A percentile compares a stretch with the other conserved stretches of the same genome.
phyloP scores from a whole-genome alignment of 2,888 invertebrate species.

The Hemaris fuciformis region DNA sequence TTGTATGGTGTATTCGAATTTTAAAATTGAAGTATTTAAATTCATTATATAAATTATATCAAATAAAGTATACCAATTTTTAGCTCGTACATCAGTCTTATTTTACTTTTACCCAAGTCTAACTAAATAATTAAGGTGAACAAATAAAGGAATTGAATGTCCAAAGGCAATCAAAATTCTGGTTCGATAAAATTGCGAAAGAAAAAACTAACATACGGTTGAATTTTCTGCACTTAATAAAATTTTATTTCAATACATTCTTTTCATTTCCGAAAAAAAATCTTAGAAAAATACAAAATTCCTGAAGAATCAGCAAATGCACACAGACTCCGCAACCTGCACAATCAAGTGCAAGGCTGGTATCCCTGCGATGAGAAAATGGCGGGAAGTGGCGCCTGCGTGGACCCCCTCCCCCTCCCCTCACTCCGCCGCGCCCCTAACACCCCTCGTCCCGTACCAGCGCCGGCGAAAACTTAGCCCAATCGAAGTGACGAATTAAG shows the following conservation, averaged over 20 bases:
- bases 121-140: too few species aligned
- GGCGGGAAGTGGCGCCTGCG: constrained; percentile 74
- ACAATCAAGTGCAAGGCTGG: constrained; percentile 28
- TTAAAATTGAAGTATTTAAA: too few species aligned
- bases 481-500: constrained; percentile 68
- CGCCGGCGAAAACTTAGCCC: constrained; percentile 56
- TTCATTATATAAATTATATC: too few species aligned
- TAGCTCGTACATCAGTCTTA: too few species aligned
- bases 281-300: not conserved
- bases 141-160: too few species aligned
- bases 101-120: too few species aligned
- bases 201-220: too few species aligned
- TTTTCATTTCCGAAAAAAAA: not conserved
- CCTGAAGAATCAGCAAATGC: not conserved
- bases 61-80: too few species aligned
- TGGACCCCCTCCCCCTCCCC: constrained; percentile 40
- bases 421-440: constrained; percentile 35
- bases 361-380: constrained; percentile 57
- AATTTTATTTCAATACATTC: not conserved
- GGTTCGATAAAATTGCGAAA: too few species aligned
- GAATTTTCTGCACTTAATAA: not conserved
- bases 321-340: not conserved
- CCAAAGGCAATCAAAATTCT: too few species aligned
- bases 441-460: constrained; percentile 23
- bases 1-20: too few species aligned